Conservation (phyloP, 2,888 invertebrate genomes). For the Leptogaster cylindrica region DNA sequence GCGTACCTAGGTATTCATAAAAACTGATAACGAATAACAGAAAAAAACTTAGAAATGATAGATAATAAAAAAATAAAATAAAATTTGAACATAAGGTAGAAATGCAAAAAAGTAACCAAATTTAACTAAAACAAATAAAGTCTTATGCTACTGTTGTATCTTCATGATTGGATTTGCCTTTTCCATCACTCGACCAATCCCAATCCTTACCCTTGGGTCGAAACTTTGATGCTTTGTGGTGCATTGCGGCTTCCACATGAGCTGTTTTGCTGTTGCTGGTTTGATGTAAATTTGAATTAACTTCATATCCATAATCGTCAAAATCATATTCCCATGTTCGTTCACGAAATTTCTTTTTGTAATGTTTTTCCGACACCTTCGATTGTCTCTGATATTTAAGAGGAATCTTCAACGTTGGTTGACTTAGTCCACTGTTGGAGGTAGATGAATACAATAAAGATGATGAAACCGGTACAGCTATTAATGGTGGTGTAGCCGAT, state of each 20-base stretch:
- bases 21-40: too few species aligned
- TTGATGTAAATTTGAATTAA: constrained; percentile 35
- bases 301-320: constrained; percentile 55
- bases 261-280: constrained; percentile 28
- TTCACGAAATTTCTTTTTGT: constrained; percentile 87
- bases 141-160: constrained; percentile 42
- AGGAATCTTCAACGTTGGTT: constrained; percentile 63
- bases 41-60: neutral
- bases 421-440: constrained; percentile 54
- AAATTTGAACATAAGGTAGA: constrained; percentile 14
- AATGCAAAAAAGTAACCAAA: neutral
- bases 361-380: constrained; percentile 69
- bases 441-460: constrained; percentile 1
- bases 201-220: constrained; percentile 76
- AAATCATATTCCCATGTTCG: constrained; percentile 69
- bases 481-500: constrained; percentile 56
- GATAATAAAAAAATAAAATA: constrained; percentile 20
- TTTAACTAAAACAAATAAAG: neutral
- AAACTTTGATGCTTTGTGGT: constrained; percentile 69
- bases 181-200: constrained; percentile 67
- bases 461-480: constrained; percentile 18
- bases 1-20: too few species aligned
- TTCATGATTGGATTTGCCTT: constrained; percentile 46
- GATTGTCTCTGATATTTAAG: constrained; percentile 68
- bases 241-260: constrained; percentile 58